Base-by-base conservation (phyloP, 2,797 vertebrate genomes). In the Carcharodon carcharias region DNA sequence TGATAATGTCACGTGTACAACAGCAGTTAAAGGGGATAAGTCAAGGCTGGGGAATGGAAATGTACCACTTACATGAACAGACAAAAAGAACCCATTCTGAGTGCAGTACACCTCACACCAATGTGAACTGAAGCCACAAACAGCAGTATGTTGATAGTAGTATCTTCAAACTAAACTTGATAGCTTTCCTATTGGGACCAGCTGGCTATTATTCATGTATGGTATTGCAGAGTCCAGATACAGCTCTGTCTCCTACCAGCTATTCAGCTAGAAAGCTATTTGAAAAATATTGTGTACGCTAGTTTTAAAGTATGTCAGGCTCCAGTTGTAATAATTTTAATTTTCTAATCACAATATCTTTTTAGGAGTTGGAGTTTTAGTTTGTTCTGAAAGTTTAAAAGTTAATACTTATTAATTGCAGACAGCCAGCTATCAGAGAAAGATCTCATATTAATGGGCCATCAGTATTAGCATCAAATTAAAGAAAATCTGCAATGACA, bases 11-110 rank as follows among this genome's bases (percentile, higher is more conserved):
- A 54, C 9, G 50, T 21, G 50, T 56, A 77, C 69, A 95, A 56
- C 45, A 58, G 28, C 35, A 50, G 69, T 73, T 28, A 58, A 35
- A 54, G 28, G 45, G 69, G 69, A 35, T 14, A 95, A 26, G 71
- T 95, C 50, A 35, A 35, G 67, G 69, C 94, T 95, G 94, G 28
- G 61, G 69, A 95, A 95, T 95, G 71, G 45, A 95, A 95, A 21
- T 56, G 31, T n/a, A 95, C 94, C 69, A 95, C 31, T 95, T 58
- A 12, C 50, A 92, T 63, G 56, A n/a, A 58, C 67, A 71, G 65
- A 71, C 40, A 35, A 58, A 18, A 91, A n/a, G n/a, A n/a, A 65
- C 7, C 18, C 21, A 93, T 65, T 93, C 61, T 67, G 8, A 11
- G n/a, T 12, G 61, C 91, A 23, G 21, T 56, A 35, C 26, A 31